Percentiles rank a stretch among this genome's conserved stretches.
These are phyloP conservation scores for Criorhina ranunculi DNA, from an alignment of 2,888 invertebrate species.

Conservation along the genomic window DNA sequence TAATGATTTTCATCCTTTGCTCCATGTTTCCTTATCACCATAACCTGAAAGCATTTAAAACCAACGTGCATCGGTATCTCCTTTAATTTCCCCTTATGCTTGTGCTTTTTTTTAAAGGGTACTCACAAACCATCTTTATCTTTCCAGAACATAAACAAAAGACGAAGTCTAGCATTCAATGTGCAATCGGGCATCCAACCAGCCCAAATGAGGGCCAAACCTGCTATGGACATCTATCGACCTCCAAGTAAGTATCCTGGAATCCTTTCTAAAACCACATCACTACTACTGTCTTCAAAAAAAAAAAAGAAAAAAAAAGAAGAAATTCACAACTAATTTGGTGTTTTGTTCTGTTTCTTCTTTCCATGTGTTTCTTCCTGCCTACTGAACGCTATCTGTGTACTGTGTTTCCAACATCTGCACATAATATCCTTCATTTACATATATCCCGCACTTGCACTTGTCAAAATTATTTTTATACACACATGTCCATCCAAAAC, in stretches of 20 bases:
- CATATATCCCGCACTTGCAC: constrained; percentile 35
- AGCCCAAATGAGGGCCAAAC: constrained; percentile 87
- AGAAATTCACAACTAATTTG: constrained; percentile 62
- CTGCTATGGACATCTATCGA: constrained; percentile 94
- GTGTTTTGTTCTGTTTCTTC: constrained; percentile 69
- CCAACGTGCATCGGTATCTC: too few species aligned
- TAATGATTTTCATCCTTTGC: not conserved
- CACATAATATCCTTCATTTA: constrained; percentile 18
- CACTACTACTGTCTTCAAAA: constrained; percentile 77
- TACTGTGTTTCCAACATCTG: constrained; percentile 50
- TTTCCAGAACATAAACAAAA: constrained; percentile 87
- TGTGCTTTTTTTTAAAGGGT: not conserved
- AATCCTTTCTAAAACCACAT: constrained; percentile 13
- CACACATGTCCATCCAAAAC: not conserved
- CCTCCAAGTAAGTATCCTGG: constrained; percentile 90
- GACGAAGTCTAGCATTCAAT: constrained; percentile 90
- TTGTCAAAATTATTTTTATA: too few species aligned
- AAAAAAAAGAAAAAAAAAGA: too few species aligned
- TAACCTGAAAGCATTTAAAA: too few species aligned
- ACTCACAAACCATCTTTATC: not conserved
- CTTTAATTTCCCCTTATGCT: too few species aligned
- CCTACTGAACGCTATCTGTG: constrained; percentile 60
- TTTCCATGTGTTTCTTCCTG: constrained; percentile 69
- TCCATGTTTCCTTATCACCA: too few species aligned
- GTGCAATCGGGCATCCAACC: constrained; percentile 83